phyloP scores from a whole-genome alignment of 2,113 vertebrate species.

The Corythoichthys haematopterus region DNA sequence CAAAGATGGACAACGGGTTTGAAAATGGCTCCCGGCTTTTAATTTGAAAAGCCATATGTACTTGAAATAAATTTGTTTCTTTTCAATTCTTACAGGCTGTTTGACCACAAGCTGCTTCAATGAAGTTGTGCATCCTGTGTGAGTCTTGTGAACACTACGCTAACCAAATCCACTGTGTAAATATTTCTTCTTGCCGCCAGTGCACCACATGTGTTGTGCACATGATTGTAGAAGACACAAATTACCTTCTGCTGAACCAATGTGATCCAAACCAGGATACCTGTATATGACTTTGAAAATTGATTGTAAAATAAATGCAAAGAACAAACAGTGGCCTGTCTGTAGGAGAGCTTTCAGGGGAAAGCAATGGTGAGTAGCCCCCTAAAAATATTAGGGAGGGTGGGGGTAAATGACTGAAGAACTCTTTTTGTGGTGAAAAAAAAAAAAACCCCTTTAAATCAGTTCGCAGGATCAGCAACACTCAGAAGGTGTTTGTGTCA shows the following conservation, averaged over 20 bases:
- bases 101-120: neutral
- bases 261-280: neutral
- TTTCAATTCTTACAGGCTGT: neutral
- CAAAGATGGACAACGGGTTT: neutral
- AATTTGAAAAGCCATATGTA: neutral
- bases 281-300: neutral
- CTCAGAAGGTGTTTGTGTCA: no score
- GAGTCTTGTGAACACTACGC: conserved; percentile 30
- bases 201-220: conserved; percentile 38
- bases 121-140: neutral
- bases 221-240: conserved; percentile 26
- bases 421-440: no score
- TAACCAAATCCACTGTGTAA: conserved; percentile 43
- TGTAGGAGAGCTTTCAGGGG: neutral
- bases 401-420: no score
- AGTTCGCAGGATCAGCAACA: no score
- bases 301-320: neutral
- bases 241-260: conserved; percentile 27
- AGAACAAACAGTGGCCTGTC: neutral
- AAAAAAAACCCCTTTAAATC: no score
- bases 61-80: neutral
- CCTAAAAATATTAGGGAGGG: no score
- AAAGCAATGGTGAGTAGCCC: no score
- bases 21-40: neutral
- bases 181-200: conserved; percentile 33